Conservation (phyloP, 2,888 invertebrate genomes). For the Sepiola atlantica region DNA sequence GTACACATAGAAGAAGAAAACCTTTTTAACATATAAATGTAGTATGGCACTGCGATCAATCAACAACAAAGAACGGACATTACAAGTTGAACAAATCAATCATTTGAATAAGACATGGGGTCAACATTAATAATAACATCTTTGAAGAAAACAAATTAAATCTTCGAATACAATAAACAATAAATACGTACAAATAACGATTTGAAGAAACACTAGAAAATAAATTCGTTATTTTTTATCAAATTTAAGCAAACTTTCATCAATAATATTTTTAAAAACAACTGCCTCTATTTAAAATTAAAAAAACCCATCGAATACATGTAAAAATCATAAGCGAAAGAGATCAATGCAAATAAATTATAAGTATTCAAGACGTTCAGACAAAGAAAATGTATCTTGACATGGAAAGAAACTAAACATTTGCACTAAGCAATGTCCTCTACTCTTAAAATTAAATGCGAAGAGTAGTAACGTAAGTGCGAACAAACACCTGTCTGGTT, state of each 20-base stretch:
- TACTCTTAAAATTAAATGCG: no score
- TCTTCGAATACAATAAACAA: neutral
- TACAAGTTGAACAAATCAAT: neutral
- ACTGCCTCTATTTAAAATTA: neutral
- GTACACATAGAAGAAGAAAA: neutral
- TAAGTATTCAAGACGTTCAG: neutral
- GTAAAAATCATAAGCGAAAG: neutral
- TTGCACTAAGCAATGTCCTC: no score
- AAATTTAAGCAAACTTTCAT: neutral
- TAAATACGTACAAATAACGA: neutral
- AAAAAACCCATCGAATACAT: neutral
- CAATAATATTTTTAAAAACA: neutral
- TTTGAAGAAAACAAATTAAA: neutral
- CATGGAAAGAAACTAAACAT: no score
- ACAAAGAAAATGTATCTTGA: neutral
- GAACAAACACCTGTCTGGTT: no score
- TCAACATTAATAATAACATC: neutral
- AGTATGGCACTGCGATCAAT: neutral
- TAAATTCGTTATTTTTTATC: fast-evolving
- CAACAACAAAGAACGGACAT: neutral
- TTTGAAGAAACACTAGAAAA: fast-evolving
- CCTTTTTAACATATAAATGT: neutral
- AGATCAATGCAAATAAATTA: neutral
- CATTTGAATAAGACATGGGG: neutral
- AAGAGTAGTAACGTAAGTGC: no score